Evolutionary conservation across 2,113 vertebrate genomes (phyloP).

Genomic region (Coryphaenoides rupestris): DNA sequence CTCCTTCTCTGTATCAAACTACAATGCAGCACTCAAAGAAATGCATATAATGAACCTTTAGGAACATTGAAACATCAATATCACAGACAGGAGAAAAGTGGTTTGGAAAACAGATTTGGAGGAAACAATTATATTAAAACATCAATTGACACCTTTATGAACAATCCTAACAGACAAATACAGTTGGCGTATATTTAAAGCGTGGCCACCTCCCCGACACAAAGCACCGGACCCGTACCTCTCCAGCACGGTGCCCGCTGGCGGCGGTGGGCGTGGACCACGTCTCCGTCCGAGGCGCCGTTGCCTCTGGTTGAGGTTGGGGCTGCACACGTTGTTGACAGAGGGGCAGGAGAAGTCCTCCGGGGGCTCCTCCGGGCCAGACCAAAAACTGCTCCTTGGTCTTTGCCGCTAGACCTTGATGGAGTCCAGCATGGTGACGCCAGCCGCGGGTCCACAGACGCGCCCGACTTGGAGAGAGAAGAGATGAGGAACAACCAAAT

Average conservation of each 20-base stretch:
- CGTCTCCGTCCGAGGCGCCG: constrained; percentile 81
- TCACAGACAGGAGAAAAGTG: too few relatives aligned
- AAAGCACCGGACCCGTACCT: constrained; percentile 74
- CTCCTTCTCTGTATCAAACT: too few relatives aligned
- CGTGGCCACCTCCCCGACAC: too few relatives aligned
- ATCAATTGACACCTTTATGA: too few relatives aligned
- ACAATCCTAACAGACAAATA: too few relatives aligned
- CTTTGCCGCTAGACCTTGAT: constrained; percentile 97
- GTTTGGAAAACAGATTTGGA: too few relatives aligned
- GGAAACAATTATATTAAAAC: too few relatives aligned
- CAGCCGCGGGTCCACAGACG: constrained; percentile 95
- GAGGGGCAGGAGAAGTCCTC: constrained; percentile 95
- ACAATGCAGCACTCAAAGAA: too few relatives aligned
- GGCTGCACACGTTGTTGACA: constrained; percentile 90
- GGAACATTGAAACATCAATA: too few relatives aligned
- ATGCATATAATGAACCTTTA: too few relatives aligned
- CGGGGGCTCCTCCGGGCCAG: constrained; percentile 95
- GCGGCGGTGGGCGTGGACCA: constrained; percentile 75
- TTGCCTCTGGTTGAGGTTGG: constrained; percentile 89
- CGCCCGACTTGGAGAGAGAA: constrained; percentile 78
- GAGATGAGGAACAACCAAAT: neutral
- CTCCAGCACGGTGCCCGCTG: constrained; percentile 89
- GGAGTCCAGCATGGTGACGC: constrained; percentile 98
- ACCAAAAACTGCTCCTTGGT: constrained; percentile 99
- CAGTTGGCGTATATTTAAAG: too few relatives aligned